Conservation (phyloP, 2,888 invertebrate genomes). For the Amphipyra berbera region DNA sequence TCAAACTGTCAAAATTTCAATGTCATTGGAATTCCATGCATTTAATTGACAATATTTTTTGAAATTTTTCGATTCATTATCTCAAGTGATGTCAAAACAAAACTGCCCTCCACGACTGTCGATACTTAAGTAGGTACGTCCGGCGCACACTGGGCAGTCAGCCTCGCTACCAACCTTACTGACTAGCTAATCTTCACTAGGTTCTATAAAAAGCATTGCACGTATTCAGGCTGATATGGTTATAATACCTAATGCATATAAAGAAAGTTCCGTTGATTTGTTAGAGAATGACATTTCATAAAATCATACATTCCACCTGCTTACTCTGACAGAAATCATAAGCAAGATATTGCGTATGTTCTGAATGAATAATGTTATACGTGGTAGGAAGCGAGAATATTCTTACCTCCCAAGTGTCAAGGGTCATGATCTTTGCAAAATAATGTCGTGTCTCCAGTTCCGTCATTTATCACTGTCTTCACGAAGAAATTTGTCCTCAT, state of each 20-base stretch:
- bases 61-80: too few species aligned
- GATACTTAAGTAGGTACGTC: too few species aligned
- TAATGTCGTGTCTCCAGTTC: conserved; percentile 10
- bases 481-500: conserved; percentile 27
- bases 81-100: too few species aligned
- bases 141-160: too few species aligned
- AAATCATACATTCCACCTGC: neutral
- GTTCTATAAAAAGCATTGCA: too few species aligned
- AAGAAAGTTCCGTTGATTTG: conserved; percentile 22
- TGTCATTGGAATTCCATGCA: too few species aligned
- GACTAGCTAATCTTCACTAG: too few species aligned
- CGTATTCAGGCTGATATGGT: too few species aligned
- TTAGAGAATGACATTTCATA: conserved; percentile 32
- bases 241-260: neutral
- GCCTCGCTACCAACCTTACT: too few species aligned
- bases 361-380: conserved; percentile 47
- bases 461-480: conserved; percentile 43
- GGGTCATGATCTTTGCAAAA: conserved; percentile 34
- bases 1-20: too few species aligned
- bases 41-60: too few species aligned
- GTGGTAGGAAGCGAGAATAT: conserved; percentile 39
- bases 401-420: conserved; percentile 29
- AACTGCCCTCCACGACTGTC: too few species aligned
- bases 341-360: conserved; percentile 33
- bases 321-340: conserved; percentile 33